These are phyloP conservation scores for Sorex maritimensis DNA, from an alignment of 2,797 vertebrate genomes.

Conservation along the genomic window DNA sequence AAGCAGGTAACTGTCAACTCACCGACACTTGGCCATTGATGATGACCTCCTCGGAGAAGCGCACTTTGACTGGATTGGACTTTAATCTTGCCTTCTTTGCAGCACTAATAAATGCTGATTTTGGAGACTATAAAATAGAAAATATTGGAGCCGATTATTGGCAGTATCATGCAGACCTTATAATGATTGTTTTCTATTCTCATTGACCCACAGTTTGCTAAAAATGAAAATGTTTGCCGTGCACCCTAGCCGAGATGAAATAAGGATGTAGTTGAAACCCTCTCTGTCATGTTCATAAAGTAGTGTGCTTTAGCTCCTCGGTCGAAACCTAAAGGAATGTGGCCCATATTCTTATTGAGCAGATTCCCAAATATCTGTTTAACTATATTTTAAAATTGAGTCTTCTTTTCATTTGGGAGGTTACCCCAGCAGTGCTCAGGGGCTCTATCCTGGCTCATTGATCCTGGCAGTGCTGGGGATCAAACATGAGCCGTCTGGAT, in stretches of 20 bases:
- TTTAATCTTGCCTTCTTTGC: constrained; percentile 99
- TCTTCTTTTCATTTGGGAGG: too few species aligned
- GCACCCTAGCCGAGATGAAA: constrained; percentile 59
- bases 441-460: too few species aligned
- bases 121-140: constrained; percentile 95
- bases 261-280: neutral
- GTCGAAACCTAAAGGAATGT: neutral
- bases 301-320: constrained; percentile 64
- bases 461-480: too few species aligned
- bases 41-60: constrained; percentile 99
- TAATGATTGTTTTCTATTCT: constrained; percentile 70
- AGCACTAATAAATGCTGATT: constrained; percentile 99
- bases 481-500: too few species aligned
- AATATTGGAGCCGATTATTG: constrained; percentile 74
- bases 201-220: constrained; percentile 50
- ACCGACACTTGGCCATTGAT: constrained; percentile 99
- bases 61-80: constrained; percentile 99
- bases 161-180: constrained; percentile 53
- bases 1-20: constrained; percentile 89
- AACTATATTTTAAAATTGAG: too few species aligned
- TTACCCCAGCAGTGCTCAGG: too few species aligned
- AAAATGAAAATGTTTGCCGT: constrained; percentile 55
- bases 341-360: neutral
- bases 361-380: neutral
- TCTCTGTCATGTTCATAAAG: constrained; percentile 17